Conservation (phyloP, 2,797 vertebrate genomes). For the Sebastes elongatus region DNA sequence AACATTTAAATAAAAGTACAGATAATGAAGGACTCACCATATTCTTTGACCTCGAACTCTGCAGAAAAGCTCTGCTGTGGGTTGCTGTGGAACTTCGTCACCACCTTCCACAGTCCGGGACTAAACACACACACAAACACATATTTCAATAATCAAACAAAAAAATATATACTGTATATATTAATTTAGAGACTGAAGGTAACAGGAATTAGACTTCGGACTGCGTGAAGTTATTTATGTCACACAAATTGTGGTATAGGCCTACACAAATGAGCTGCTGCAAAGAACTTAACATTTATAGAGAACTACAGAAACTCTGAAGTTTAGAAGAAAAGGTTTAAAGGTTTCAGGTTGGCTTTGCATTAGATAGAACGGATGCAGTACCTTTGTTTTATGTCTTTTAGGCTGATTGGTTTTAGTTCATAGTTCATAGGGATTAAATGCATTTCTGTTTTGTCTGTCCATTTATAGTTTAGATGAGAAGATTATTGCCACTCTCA, state of each 20-base stretch:
- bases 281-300: not conserved
- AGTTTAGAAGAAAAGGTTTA: not conserved
- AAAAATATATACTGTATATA: not conserved
- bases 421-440: not conserved
- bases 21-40: no score
- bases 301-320: not conserved
- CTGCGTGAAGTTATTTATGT: not conserved
- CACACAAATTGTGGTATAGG: not conserved
- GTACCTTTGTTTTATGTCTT: not conserved
- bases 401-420: not conserved
- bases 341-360: not conserved
- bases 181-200: not conserved
- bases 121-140: conserved; percentile 59
- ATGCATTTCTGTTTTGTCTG: not conserved
- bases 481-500: not conserved
- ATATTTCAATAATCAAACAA: not conserved
- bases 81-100: conserved; percentile 23
- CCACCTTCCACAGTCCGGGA: conserved; percentile 84
- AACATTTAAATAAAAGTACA: no score
- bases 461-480: not conserved
- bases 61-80: no score
- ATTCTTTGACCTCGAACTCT: no score
- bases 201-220: not conserved
- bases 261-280: not conserved
- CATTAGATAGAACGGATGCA: not conserved